Evolutionary conservation across 2,888 invertebrate species (phyloP), one percentile per base, ranked within the genome.

Genomic region (Steromphala cineraria): DNA sequence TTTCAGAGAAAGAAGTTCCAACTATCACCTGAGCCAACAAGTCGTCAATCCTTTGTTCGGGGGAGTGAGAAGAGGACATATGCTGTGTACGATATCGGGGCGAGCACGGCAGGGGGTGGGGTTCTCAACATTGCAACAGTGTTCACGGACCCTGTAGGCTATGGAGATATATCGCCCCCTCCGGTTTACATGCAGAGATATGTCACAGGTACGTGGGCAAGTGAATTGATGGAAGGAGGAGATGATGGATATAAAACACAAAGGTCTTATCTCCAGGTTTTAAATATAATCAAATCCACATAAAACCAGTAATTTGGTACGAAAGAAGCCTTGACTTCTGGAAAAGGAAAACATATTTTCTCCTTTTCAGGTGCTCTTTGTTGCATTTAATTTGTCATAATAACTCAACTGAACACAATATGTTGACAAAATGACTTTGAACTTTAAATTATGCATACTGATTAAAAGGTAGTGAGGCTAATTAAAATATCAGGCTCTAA

Each of bases 141-240:
- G 95, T 92, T 96, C 85, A 91, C 94, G 95, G 95, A 84, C 2
- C 84, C 82, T n/a, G 84, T 91, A 15, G 83, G 86, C 31, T 91
- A 92, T 78, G 81, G 79, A 8, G 80, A 83, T 4, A 67, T 85
- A 10, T 76, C 74, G 2, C 89, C 91, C 74, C 97, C 98, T 0
- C 94, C 96, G 7, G 89, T 97, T 1, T 95, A 95, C 91, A 97
- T 96, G 13, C 97, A 96, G 91, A 95, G 93, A 81, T 93, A 89
- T 87, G 89, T 93, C 17, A 93, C 93, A 88, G 94, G 94, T 93
- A 86, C 82, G 80, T 74, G 36, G n/a, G 15, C 5, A n/a, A 36
- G 36, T 36, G 36, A 36, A 36, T 36, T 36, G 36, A 36, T 36
- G 36, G 36, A 36, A 36, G 2, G 36, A 36, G 36, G 5, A 21